Percentiles rank a stretch among this genome's conserved stretches.
Conservation (phyloP, 2,888 invertebrate genomes). For the Lepidocyrtoides sp. region DNA sequence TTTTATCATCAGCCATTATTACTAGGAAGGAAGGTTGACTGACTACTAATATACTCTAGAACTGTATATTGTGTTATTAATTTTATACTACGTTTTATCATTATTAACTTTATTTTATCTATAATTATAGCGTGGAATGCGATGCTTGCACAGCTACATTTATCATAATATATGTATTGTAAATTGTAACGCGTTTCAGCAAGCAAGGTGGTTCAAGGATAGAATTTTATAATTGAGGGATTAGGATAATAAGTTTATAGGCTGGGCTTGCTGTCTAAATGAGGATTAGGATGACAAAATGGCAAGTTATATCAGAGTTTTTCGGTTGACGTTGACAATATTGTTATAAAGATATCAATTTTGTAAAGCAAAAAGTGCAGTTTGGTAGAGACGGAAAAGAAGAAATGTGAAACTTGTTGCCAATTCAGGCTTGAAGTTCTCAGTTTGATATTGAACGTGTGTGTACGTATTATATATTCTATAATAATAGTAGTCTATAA, state of each 20-base stretch:
- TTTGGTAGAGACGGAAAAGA: background rate
- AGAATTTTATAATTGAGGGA: too few species aligned
- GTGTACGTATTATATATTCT: conserved; percentile 25
- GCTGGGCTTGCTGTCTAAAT: too few species aligned
- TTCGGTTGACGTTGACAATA: too few species aligned
- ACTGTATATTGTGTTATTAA: background rate
- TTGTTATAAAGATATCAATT: too few species aligned
- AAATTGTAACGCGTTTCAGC: too few species aligned
- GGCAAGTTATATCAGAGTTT: background rate
- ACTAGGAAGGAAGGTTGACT: conserved; percentile 46
- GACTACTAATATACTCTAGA: conserved; percentile 40
- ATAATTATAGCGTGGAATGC: background rate
- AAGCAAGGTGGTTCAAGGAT: too few species aligned
- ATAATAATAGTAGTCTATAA: background rate
- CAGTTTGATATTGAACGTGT: conserved; percentile 13
- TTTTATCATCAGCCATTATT: conserved; percentile 32
- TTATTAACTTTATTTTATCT: background rate
- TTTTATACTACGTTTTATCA: background rate
- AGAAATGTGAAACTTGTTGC: background rate
- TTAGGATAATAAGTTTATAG: too few species aligned
- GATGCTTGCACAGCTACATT: too few species aligned
- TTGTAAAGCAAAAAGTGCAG: too few species aligned
- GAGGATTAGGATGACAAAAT: background rate
- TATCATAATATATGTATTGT: too few species aligned
- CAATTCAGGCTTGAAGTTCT: conserved; percentile 7